phyloP scores from a whole-genome alignment of 2,113 vertebrate genomes.

The Ardeotis arabs region DNA sequence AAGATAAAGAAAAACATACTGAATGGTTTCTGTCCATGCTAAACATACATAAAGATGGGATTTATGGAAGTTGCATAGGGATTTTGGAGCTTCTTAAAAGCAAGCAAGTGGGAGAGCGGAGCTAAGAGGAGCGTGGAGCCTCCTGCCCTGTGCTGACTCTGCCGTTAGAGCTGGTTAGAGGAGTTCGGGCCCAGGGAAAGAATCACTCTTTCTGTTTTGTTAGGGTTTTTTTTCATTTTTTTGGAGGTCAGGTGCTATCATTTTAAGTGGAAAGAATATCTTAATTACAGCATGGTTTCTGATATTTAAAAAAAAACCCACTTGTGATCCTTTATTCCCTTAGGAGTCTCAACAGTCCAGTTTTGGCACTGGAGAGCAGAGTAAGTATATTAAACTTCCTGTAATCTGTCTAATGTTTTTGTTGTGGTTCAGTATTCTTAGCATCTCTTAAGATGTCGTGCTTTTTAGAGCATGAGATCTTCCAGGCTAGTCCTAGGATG shows the following conservation, averaged over 20 bases:
- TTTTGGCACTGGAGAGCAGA: conserved; percentile 88
- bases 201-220: no score
- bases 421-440: not conserved
- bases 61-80: not conserved
- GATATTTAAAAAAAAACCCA: not conserved
- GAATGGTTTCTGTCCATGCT: not conserved
- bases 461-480: not conserved
- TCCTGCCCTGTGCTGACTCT: not conserved
- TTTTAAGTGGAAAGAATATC: not conserved
- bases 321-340: conserved; percentile 48
- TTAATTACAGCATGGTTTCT: not conserved
- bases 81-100: not conserved
- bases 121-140: not conserved
- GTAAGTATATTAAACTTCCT: conserved; percentile 82
- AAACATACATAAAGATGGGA: not conserved
- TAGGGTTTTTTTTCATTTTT: not conserved
- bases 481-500: not conserved
- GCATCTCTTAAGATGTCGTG: not conserved
- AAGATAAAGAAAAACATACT: not conserved
- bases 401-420: not conserved
- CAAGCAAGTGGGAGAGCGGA: not conserved
- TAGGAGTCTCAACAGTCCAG: conserved; percentile 87
- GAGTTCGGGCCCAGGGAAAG: no score
- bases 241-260: not conserved
- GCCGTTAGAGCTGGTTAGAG: not conserved